A percentile compares a stretch with the other conserved stretches of the same genome.
These are phyloP conservation scores for Dicerorhinus sumatrensis DNA, from an alignment of 2,113 vertebrate species.

Conservation along the genomic window DNA sequence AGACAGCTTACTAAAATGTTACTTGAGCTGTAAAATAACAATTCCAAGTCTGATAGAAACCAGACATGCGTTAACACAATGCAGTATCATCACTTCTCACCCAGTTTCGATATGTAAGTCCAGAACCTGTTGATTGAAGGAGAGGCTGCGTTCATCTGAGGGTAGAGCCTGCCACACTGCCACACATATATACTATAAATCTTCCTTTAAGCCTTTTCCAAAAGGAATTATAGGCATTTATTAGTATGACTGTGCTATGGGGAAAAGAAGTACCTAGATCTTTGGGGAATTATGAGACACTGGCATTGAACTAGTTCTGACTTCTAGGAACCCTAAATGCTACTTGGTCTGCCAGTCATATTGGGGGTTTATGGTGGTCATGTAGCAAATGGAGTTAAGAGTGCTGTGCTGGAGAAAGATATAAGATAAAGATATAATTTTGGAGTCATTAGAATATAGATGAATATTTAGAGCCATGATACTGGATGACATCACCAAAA, in stretches of 20 bases:
- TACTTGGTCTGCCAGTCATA: neutral
- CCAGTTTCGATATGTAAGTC: neutral
- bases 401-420: neutral
- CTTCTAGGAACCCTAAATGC: neutral
- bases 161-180: neutral
- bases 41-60: neutral
- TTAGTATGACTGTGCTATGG: neutral
- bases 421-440: neutral
- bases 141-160: neutral
- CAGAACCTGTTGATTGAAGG: neutral
- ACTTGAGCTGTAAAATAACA: neutral
- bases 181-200: neutral
- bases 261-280: neutral
- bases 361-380: neutral
- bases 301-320: neutral
- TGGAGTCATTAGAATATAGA: neutral
- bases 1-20: neutral
- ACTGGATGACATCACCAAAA: neutral
- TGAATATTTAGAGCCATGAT: neutral
- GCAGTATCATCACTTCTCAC: neutral
- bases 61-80: neutral
- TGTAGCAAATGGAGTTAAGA: neutral
- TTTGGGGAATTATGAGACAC: neutral
- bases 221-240: neutral
- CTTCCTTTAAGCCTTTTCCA: neutral